These are phyloP conservation scores for Phalacrocorax carbo DNA, from an alignment of 2,113 vertebrate species.

Conservation along the genomic window DNA sequence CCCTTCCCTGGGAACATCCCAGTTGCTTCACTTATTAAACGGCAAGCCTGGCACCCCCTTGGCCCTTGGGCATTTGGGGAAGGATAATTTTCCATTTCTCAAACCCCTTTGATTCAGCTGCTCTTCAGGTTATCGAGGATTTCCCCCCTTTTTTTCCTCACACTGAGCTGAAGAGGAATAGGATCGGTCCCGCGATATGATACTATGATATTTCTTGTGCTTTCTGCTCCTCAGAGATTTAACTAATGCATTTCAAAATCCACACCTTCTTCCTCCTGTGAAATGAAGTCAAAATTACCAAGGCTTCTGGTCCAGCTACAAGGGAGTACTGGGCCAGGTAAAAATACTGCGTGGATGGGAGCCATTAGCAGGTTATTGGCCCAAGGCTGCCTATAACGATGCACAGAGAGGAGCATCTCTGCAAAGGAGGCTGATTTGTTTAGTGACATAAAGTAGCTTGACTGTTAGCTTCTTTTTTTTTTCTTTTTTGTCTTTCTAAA, in stretches of 20 bases:
- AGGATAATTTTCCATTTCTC: not conserved
- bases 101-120: not conserved
- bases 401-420: not conserved
- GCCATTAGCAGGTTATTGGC: not conserved
- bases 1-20: not conserved
- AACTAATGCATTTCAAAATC: not conserved
- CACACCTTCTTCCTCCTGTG: not conserved
- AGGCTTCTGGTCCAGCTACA: not conserved
- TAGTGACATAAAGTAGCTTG: slow-evolving; percentile 62
- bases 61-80: not conserved
- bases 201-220: not conserved
- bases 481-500: not conserved
- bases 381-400: not conserved
- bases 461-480: slow-evolving; percentile 47
- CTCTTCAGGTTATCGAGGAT: not conserved
- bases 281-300: not conserved
- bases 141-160: fast-evolving
- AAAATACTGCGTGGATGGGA: not conserved
- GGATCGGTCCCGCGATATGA: not conserved
- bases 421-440: slow-evolving; percentile 19
- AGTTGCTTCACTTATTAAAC: not conserved
- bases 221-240: not conserved
- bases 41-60: not conserved
- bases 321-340: not conserved
- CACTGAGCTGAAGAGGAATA: not conserved